Evolutionary conservation across 2,888 invertebrate species (phyloP), one percentile per base, ranked within the genome.

Genomic region (Geophilus truncorum): DNA sequence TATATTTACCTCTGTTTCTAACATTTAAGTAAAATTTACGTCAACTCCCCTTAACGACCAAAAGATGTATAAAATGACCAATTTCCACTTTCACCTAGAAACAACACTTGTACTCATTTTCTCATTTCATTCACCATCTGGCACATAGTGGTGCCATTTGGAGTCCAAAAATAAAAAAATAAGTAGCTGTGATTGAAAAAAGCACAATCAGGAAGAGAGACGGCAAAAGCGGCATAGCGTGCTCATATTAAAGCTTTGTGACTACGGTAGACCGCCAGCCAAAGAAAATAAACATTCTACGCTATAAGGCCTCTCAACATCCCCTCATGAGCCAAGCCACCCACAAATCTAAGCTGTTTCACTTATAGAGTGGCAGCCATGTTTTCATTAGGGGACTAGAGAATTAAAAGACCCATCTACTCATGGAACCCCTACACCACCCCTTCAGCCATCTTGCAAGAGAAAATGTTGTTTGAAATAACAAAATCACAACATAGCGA

Each of bases 401-500:
- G 57, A 57, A 57, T 57, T 57, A 57, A 57, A 57, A 57, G 57
- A 57, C 57, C 57, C 57, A 57, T 57, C 57, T 57, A 57, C 23
- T 40, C 36, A 40, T 15, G 15, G 12, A 18, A 9, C 10, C 5
- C 21, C 57, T n/a, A n/a, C 9, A 57, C 57, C 15, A 40, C 36
- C 36, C 57, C 9, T 57, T 57, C 57, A 57, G 57, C 57, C 57
- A 57, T 57, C 57, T 57, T 57, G 57, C 18, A 57, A 57, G 57
- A 57, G 57, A 57, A 57, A 57, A 57, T 57, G 57, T 57, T 57
- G 57, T 57, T 5, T 18, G 57, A 57, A 57, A 57, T 57, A 57
- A 57, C 57, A 57, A 57, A 57, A 57, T 57, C 57, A 57, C 57
- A 57, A 57, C 57, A 57, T 57, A 21, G 18, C 57, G 57, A 57